Evolutionary conservation across 2,113 vertebrate genomes (phyloP), one percentile per base, ranked within the genome.

Genomic region (Crypturellus undulatus): DNA sequence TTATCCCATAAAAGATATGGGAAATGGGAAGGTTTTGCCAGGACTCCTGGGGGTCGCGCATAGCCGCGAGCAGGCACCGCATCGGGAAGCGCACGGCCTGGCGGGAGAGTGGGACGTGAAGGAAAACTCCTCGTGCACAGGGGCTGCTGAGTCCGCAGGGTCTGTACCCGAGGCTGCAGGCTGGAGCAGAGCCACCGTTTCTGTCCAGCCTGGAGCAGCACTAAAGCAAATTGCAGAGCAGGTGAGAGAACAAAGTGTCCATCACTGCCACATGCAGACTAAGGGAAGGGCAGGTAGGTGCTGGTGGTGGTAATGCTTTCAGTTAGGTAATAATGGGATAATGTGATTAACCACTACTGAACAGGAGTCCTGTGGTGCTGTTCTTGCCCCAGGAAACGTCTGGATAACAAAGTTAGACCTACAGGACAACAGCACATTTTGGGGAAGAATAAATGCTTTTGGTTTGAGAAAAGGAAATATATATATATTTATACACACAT

Each of bases 91-190:
- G 40, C 47, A 8, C 20, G 47, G 19, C 47, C 47, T 5, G 47
- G 19, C 47, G 9, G 19, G 20, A 47, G 7, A 47, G 8, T 8
- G 47, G 47, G 19, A 47, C 8, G 47, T 15, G 47, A 47, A 47
- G 47, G 47, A 21, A 18, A 47, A 20, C 14, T 43, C 5, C 14
- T 15, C 15, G 6, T 43, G 43, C 43, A 43, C 43, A 16, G 14
- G 43, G 43, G 43, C 43, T 43, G 43, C 43, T 16, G 15, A 15
- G 11, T 11, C 8, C 45, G 69, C 62, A 67, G 51, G 79, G 4
- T 2, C 3, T 2, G 1, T 5, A 0, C 12, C 11, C 0, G 1
- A 0, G 49, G 12, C 25, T 0, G 15, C 12, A 3, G 15, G 28
- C 12, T 6, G 28, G 59, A 51, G 6, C 71, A 19, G 75, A 38